Percentiles rank a stretch among this genome's conserved stretches.
phyloP scores from a whole-genome alignment of 2,113 vertebrate species.

The Coracopsis vasa region DNA sequence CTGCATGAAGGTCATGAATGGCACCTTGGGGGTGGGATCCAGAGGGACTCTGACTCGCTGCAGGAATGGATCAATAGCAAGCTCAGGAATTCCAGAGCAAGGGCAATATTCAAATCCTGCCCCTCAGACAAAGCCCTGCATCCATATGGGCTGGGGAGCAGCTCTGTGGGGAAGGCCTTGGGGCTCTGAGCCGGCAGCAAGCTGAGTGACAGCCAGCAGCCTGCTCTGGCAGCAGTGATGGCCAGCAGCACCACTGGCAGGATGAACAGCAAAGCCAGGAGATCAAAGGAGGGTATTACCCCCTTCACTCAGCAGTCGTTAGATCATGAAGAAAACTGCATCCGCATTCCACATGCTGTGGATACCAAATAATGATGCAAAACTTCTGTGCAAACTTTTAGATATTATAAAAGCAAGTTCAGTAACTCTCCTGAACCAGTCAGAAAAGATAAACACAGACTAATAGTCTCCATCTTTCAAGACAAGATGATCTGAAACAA shows the following conservation, averaged over 20 bases:
- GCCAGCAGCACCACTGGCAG: background rate
- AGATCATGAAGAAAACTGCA: background rate
- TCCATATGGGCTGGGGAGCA: background rate
- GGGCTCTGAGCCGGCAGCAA: background rate
- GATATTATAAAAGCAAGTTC: background rate
- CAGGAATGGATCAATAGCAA: background rate
- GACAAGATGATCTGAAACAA: background rate
- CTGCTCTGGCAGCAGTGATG: background rate
- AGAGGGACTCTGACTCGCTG: background rate
- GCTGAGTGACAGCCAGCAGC: background rate
- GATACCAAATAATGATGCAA: background rate
- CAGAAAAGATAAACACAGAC: background rate
- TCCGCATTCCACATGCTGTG: background rate
- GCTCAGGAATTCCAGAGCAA: background rate
- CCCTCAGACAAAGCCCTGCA: background rate
- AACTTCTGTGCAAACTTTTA: background rate
- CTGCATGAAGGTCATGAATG: background rate
- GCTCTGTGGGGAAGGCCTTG: background rate
- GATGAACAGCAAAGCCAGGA: background rate
- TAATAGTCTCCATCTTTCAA: background rate
- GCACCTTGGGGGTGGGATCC: background rate
- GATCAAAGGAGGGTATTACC: background rate
- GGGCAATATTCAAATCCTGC: background rate
- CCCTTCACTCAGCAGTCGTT: background rate
- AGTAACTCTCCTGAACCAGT: background rate